A percentile compares a stretch with the other conserved stretches of the same genome.
Evolutionary conservation across 2,888 invertebrate genomes (phyloP).

Genomic region (Beris morrisii): DNA sequence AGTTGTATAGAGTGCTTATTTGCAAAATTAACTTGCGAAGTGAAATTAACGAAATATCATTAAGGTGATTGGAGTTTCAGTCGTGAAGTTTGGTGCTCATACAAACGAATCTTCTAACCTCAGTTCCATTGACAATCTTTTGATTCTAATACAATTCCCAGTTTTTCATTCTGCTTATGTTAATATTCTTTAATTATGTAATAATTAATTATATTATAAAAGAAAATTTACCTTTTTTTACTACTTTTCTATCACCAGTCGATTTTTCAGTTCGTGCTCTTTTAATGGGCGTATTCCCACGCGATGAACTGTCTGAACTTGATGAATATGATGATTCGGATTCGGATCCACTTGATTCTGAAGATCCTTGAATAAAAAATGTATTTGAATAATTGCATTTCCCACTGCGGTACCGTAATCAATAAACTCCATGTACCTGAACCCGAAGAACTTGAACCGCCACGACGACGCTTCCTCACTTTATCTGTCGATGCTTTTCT

Average conservation of each 20-base stretch:
- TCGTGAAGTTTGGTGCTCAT: too few relatives aligned
- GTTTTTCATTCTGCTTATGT: too few relatives aligned
- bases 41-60: too few relatives aligned
- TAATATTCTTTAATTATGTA: too few relatives aligned
- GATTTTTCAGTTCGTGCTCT: constrained; percentile 41
- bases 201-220: too few relatives aligned
- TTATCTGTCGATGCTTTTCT: constrained; percentile 32
- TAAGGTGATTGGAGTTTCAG: too few relatives aligned
- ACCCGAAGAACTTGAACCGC: constrained; percentile 52
- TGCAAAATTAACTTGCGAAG: too few relatives aligned
- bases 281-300: constrained; percentile 48
- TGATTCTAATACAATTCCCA: too few relatives aligned
- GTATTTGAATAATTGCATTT: not conserved
- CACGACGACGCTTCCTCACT: constrained; percentile 37
- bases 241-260: constrained; percentile 47
- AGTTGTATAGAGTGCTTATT: too few relatives aligned
- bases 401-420: too few relatives aligned
- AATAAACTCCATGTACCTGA: constrained; percentile 46
- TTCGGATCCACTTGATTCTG: constrained; percentile 52
- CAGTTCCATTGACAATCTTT: too few relatives aligned
- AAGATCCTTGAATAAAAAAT: constrained; percentile 44
- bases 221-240: constrained; percentile 50
- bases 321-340: constrained; percentile 55
- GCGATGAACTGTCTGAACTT: constrained; percentile 52
- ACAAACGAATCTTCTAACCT: too few relatives aligned